Evolutionary conservation across 2,797 vertebrate genomes (phyloP), one percentile per base, ranked within the genome.

Genomic region (Alosa sapidissima): DNA sequence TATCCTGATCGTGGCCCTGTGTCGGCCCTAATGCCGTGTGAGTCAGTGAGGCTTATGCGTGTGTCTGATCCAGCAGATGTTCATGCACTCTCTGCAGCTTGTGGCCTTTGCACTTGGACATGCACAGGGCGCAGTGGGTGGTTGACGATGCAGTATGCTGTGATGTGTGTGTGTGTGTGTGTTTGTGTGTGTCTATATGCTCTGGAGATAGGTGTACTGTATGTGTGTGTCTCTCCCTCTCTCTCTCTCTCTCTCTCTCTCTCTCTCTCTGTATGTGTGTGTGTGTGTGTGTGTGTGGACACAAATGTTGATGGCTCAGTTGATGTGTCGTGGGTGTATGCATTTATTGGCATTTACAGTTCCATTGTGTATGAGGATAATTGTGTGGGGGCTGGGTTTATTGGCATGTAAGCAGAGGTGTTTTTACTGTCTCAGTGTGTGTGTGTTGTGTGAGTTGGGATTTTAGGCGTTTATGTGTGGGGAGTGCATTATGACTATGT

Each of bases 61-160:
- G 36, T 21, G 72, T 2, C 72, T 78, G 41, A 19, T 78, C 72
- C 72, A 78, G 41, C 72, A 78, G 72, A 78, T 78, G 72, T 78
- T 78, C 36, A 2, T 19, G 14, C 72, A 8, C 72, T 78, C 72
- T 47, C 36, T 78, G 36, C 72, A 78, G 72, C 72, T 78, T 78
- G 72, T 78, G 72, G 72, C 72, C 72, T 78, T 47, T 78, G 72
- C 72, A 78, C 72, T 47, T 78, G 72, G 47, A 78, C 72, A 78
- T 78, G 72, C 36, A 45, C 41, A 78, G 72, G 72, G 16, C 72
- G 45, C 72, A 78, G 72, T 78, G 41, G 72, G 72, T 45, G 72
- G 72, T 45, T 47, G 41, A 78, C 72, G 41, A 45, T 47, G 16
- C 72, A 78, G 36, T 47, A 78, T 78, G 72, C 16, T 78, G 41